Conservation (phyloP, 1,140 invertebrate genomes). For the Brachionus paranguensis region DNA sequence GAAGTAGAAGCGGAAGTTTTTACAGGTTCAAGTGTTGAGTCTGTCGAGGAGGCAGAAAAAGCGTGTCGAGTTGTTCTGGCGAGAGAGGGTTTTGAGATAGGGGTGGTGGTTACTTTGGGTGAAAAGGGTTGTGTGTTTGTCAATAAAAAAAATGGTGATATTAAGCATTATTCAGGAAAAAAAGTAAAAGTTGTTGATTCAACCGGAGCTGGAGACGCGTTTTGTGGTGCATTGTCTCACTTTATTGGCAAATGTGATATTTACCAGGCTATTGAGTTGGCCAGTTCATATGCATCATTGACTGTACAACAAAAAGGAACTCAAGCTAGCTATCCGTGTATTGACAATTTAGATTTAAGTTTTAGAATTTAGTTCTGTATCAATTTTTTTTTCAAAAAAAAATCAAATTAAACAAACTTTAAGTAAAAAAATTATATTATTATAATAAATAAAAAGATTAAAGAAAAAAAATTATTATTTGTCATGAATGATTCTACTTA, state of each 20-base stretch:
- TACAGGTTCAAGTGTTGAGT: neutral
- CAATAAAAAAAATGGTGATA: conserved; percentile 22
- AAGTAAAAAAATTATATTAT: too few relatives aligned
- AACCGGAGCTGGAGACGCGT: conserved; percentile 78
- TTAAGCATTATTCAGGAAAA: neutral
- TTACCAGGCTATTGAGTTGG: conserved; percentile 63
- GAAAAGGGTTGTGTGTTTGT: conserved; percentile 32
- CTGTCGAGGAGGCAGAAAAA: neutral
- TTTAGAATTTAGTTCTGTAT: neutral
- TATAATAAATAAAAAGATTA: too few relatives aligned
- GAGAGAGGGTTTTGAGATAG: conserved; percentile 25
- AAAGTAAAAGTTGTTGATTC: conserved; percentile 33
- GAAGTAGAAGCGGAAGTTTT: conserved; percentile 38
- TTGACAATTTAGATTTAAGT: conserved; percentile 53
- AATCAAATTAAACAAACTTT: too few relatives aligned
- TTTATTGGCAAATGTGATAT: conserved; percentile 63
- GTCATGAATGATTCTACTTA: too few relatives aligned
- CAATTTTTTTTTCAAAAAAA: neutral
- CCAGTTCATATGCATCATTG: conserved; percentile 69
- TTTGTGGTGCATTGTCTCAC: conserved; percentile 79
- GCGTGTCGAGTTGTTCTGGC: neutral
- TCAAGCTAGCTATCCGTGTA: conserved; percentile 70
- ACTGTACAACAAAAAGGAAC: conserved; percentile 74
- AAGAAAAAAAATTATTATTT: too few relatives aligned
- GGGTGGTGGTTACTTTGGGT: conserved; percentile 34